Conservation (phyloP, 2,113 vertebrate species). For the Solea senegalensis region DNA sequence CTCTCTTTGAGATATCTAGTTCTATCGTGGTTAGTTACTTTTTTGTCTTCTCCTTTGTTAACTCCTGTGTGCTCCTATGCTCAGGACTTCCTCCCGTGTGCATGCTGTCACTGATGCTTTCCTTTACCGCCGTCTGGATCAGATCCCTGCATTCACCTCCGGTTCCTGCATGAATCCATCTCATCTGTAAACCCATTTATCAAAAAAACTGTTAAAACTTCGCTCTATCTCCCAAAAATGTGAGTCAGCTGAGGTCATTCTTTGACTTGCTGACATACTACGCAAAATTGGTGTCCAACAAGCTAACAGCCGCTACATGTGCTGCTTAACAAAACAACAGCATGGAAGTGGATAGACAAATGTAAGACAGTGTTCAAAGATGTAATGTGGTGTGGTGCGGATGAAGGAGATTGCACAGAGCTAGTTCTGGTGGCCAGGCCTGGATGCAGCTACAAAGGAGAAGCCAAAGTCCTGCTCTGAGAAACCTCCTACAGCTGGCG, state of each 20-base stretch:
- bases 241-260: constrained; percentile 8
- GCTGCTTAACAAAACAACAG: background rate
- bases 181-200: background rate
- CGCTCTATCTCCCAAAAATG: background rate
- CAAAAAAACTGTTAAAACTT: no score
- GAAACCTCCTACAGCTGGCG: constrained; percentile 17
- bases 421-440: background rate
- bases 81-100: no score
- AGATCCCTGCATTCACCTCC: no score
- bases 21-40: no score
- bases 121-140: no score
- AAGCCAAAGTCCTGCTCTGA: background rate
- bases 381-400: background rate
- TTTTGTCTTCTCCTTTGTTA: no score
- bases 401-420: background rate
- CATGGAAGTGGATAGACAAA: constrained; percentile 10
- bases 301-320: background rate
- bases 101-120: no score
- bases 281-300: background rate
- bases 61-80: no score
- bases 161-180: no score
- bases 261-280: constrained; percentile 25
- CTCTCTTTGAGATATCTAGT: no score
- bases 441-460: background rate
- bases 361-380: constrained; percentile 6